Base-by-base conservation (phyloP, 1,140 invertebrate genomes). In the Drosophila equinoxialis region DNA sequence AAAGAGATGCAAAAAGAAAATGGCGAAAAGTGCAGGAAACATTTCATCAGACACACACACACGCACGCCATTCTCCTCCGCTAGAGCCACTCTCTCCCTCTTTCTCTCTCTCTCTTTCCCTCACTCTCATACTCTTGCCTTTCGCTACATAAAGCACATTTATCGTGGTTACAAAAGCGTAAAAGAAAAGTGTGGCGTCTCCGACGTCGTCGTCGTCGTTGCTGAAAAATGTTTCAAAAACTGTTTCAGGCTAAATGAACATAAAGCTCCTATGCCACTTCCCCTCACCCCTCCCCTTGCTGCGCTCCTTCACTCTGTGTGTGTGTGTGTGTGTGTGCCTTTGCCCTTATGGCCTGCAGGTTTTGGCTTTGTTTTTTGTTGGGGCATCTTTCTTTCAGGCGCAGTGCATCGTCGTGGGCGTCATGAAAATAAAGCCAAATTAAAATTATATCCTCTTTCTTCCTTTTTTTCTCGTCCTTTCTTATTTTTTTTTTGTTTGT, bases 151-250 rank as follows among this genome's bases (percentile, higher is more conserved):
- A 89, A 87, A 87, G 84, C 84, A 89, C 84, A 87, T 87, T 87
- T 84, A 87, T 87, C 84, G 84, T 89, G 84, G 84, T 84, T 87
- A 87, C 80, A 87, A 87, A 87, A 84, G 84, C 84, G 84, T 89
- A 87, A 87, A 87, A 89, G 84, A 87, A 87, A 87, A 89, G 79
- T 87, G 83, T 80, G 84, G 83, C 83, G 62, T 76, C 45, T 51
- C 45, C 45, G 45, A 48, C 30, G 41, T 33, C 61, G 60, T 64
- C 41, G 30, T 17, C 23, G n/a, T 41, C 48, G 26, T 30, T 48
- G 73, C 72, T 87, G 79, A 89, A 87, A 87, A 87, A 87, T 87
- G 79, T 87, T 87, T 87, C 83, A 89, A 87, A 87, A 87, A 87
- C 83, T 87, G 84, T 87, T 87, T 83, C 84, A 77, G 84, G 83